Percentiles rank a stretch among this genome's conserved stretches.
Evolutionary conservation across 2,113 vertebrate species (phyloP).

Genomic region (Nannobrachium achirus): DNA sequence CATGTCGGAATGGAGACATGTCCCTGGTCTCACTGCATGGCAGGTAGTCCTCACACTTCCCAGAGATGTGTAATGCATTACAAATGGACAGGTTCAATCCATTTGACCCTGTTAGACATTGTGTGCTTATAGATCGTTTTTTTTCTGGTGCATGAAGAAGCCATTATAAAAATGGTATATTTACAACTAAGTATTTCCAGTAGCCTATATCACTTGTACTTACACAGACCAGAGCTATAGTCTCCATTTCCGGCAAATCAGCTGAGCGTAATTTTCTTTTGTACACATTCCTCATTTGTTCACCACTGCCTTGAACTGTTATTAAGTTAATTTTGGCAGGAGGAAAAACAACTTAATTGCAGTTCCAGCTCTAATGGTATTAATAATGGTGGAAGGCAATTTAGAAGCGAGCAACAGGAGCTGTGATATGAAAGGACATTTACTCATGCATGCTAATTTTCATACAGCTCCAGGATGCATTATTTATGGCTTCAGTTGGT

Average conservation of each 20-base stretch:
- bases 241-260: slow-evolving; percentile 25
- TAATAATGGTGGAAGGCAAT: background rate
- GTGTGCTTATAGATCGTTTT: no score
- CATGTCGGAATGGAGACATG: no score
- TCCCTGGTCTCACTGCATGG: slow-evolving; percentile 19
- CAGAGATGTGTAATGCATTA: slow-evolving; percentile 31
- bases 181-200: no score
- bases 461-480: background rate
- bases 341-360: slow-evolving; percentile 11
- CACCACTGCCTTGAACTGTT: slow-evolving; percentile 1
- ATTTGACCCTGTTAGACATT: slow-evolving; percentile 20
- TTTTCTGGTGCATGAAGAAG: no score
- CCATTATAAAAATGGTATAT: no score
- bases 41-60: slow-evolving; percentile 10
- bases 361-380: background rate
- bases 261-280: slow-evolving; percentile 14
- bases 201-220: no score
- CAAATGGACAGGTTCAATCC: slow-evolving; percentile 23
- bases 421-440: background rate
- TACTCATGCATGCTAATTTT: no score
- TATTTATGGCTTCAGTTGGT: background rate
- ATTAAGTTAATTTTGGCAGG: slow-evolving; percentile 3
- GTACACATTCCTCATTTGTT: slow-evolving; percentile 20
- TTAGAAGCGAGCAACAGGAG: background rate
- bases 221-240: no score